Evolutionary conservation across 35 echinoderm and acorn worm genomes (phyloP).

Genomic region (Ophiothrix spiculata): DNA sequence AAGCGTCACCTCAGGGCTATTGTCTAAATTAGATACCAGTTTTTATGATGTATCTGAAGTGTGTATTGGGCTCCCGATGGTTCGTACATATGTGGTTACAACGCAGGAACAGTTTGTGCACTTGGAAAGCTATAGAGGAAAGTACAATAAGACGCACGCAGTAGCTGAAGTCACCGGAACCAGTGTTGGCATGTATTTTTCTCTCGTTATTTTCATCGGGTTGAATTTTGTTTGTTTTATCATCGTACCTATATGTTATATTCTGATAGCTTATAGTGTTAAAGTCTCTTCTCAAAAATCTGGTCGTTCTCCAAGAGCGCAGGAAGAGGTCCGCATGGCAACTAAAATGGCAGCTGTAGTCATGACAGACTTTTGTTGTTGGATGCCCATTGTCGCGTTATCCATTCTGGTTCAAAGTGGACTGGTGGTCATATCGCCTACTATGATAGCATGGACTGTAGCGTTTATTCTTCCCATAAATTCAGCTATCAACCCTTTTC

Average conservation of each 20-base stretch:
- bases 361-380: slow-evolving; percentile 46
- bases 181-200: background rate
- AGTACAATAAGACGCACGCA: background rate
- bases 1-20: background rate
- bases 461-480: slow-evolving; percentile 62
- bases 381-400: slow-evolving; percentile 46
- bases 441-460: slow-evolving; percentile 39
- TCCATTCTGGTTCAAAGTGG: slow-evolving; percentile 13
- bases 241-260: slow-evolving; percentile 14
- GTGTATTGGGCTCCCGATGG: slow-evolving; percentile 21
- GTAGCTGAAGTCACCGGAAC: background rate
- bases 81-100: background rate
- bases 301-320: background rate
- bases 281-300: background rate
- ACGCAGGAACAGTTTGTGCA: background rate
- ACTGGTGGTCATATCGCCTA: background rate
- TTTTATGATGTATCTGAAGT: slow-evolving; percentile 38
- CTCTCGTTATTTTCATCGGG: slow-evolving; percentile 18
- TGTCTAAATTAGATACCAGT: background rate
- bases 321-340: slow-evolving; percentile 29
- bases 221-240: slow-evolving; percentile 15
- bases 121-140: background rate
- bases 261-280: background rate
- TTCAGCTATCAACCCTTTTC: slow-evolving; percentile 52
- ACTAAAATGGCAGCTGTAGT: slow-evolving; percentile 32